Percentiles rank a stretch among this genome's conserved stretches.
Evolutionary conservation across 2,797 vertebrate genomes (phyloP).

Genomic region (Cynopterus sphinx): DNA sequence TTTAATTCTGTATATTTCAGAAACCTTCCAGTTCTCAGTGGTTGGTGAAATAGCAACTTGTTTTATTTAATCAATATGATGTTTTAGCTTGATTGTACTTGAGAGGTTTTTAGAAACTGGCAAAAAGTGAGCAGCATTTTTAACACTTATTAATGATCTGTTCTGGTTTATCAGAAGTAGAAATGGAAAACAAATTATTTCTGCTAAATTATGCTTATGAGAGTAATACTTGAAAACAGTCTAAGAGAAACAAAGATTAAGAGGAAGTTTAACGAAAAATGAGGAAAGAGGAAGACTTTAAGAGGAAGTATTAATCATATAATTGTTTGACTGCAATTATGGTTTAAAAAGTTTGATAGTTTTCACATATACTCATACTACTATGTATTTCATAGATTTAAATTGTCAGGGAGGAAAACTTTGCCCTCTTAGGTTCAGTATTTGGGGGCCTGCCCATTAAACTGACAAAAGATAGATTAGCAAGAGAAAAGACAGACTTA

Average conservation of each 20-base stretch:
- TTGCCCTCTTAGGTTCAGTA: not conserved
- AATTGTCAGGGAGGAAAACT: not conserved
- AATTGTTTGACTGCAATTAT: conserved; percentile 10
- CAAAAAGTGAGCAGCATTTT: conserved; percentile 44
- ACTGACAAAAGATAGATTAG: conserved; percentile 4
- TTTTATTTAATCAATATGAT: conserved; percentile 54
- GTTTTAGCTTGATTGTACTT: conserved; percentile 52
- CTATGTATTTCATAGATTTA: not conserved
- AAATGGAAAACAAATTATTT: conserved; percentile 51
- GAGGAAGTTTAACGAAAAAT: conserved; percentile 41
- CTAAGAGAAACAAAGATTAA: conserved; percentile 39
- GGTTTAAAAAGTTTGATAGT: not conserved
- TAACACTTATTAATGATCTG: conserved; percentile 43
- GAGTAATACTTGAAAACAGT: conserved; percentile 30
- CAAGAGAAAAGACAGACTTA: conserved; percentile 41
- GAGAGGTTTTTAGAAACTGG: conserved; percentile 50
- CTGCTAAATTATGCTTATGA: conserved; percentile 4
- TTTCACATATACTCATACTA: not conserved
- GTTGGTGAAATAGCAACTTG: conserved; percentile 41
- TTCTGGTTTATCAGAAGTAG: conserved; percentile 41
- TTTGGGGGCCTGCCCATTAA: not conserved
- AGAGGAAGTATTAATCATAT: conserved; percentile 33
- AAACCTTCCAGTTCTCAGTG: conserved; percentile 43
- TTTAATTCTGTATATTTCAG: conserved; percentile 32
- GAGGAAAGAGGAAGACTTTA: conserved; percentile 20